phyloP scores from a whole-genome alignment of 2,797 vertebrate species.

The Myiotriccus ornatus region DNA sequence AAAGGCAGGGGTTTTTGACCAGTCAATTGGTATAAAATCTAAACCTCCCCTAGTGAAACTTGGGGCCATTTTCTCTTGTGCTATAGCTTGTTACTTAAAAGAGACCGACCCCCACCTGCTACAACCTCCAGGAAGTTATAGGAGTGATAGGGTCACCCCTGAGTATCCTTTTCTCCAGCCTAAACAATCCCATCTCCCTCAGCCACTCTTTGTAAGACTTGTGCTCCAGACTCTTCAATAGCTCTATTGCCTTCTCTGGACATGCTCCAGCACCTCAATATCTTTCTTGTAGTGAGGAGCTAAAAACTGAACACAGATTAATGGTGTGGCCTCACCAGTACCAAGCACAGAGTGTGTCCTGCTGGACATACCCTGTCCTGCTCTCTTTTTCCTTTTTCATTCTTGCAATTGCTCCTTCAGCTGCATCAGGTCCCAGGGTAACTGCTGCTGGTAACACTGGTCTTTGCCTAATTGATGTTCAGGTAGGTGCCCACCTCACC shows the following conservation, averaged over 20 bases:
- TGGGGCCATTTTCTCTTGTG: not conserved
- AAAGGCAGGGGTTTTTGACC: not conserved
- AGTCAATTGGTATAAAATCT: not conserved
- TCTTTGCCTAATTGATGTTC: not conserved
- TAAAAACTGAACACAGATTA: not conserved
- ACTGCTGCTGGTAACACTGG: not conserved
- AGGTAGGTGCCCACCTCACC: not conserved
- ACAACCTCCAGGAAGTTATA: not conserved
- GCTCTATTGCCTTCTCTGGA: not conserved
- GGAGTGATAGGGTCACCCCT: not conserved
- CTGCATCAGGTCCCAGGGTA: too few relatives aligned
- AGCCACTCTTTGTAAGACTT: not conserved
- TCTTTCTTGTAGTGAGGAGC: not conserved
- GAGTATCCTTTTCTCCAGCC: not conserved
- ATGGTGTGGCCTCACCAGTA: not conserved
- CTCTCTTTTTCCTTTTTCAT: not conserved
- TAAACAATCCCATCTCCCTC: not conserved
- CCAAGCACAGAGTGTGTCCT: not conserved
- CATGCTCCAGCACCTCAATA: not conserved
- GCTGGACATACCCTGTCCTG: too few relatives aligned
- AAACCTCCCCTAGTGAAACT: not conserved
- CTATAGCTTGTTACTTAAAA: not conserved
- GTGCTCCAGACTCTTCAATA: not conserved
- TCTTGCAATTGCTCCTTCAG: not conserved
- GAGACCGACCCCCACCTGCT: rapidly evolving